Conservation (phyloP, 1,140 invertebrate genomes). For the Drosophila ohnishii region DNA sequence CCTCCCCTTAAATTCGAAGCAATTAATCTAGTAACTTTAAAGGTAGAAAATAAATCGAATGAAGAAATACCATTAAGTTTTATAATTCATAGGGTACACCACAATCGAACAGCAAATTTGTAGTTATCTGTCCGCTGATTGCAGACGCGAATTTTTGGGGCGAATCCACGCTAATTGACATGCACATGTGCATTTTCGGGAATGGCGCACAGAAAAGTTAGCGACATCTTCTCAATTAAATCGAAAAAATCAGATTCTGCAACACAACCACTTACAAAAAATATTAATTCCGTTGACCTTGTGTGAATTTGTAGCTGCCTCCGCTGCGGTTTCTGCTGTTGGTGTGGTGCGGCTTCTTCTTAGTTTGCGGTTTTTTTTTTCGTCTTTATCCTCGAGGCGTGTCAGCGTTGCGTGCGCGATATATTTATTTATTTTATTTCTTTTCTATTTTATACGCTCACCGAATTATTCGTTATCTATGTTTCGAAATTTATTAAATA, state of each 20-base stretch:
- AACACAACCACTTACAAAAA: slow-evolving; percentile 72
- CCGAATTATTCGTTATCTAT: slow-evolving; percentile 25
- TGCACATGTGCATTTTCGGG: slow-evolving; percentile 65
- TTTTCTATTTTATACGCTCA: slow-evolving; percentile 32
- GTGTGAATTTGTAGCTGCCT: slow-evolving; percentile 67
- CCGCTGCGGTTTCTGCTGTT: slow-evolving; percentile 32
- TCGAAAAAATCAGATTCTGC: slow-evolving; percentile 24
- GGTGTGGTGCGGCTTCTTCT: slow-evolving; percentile 34
- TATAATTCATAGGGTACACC: neutral
- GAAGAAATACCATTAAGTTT: neutral
- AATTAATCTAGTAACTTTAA: no score
- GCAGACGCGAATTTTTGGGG: slow-evolving; percentile 32
- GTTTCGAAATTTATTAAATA: slow-evolving; percentile 56
- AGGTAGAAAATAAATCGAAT: neutral
- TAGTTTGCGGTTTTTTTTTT: slow-evolving; percentile 22
- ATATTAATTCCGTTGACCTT: slow-evolving; percentile 81
- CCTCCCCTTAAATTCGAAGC: neutral
- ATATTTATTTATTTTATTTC: slow-evolving; percentile 29
- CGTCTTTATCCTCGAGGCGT: slow-evolving; percentile 50
- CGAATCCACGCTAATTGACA: slow-evolving; percentile 66
- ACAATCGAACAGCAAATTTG: neutral
- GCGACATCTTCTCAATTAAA: slow-evolving; percentile 42
- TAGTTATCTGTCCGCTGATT: slow-evolving; percentile 1
- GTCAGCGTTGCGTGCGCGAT: slow-evolving; percentile 42
- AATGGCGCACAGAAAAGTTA: slow-evolving; percentile 20